A percentile compares a stretch with the other conserved stretches of the same genome.
Conservation (phyloP, 2,113 vertebrate genomes). For the Quiscalus mexicanus region DNA sequence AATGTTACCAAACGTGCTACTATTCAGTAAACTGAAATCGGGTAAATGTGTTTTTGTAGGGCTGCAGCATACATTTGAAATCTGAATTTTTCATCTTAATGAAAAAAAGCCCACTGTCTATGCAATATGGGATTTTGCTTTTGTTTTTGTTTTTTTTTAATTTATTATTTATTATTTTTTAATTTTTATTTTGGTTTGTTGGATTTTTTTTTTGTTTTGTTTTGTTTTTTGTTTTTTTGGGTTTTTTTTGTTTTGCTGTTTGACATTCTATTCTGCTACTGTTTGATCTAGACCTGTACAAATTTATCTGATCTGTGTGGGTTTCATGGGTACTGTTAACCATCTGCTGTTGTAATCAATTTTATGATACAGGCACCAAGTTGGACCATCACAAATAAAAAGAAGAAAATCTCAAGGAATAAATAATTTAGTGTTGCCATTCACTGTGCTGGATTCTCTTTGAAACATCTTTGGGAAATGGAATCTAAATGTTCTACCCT, state of each 20-base stretch:
- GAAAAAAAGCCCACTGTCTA: not conserved
- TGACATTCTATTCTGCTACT: not conserved
- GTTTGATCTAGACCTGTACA: not conserved
- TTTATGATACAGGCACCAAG: not conserved
- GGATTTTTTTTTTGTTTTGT: not conserved
- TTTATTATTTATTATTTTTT: too few relatives aligned
- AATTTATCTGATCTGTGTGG: not conserved
- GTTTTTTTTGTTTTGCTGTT: not conserved
- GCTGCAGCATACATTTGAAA: not conserved
- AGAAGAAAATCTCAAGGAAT: not conserved
- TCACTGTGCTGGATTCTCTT: not conserved
- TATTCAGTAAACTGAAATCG: not conserved
- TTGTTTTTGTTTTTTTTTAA: fast-evolving
- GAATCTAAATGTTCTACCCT: not conserved
- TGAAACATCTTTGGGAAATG: not conserved
- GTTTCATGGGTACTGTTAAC: not conserved
- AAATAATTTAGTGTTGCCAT: not conserved
- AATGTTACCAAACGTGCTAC: not conserved
- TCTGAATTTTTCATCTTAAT: not conserved
- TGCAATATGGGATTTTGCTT: not conserved
- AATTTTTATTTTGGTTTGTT: too few relatives aligned
- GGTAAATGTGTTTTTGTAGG: not conserved
- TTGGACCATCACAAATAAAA: not conserved
- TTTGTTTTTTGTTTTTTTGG: not conserved
- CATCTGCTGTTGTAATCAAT: not conserved